Base-by-base conservation (phyloP, 64 coral and sea anemone genomes). In the Stichodactyla mertensii region DNA sequence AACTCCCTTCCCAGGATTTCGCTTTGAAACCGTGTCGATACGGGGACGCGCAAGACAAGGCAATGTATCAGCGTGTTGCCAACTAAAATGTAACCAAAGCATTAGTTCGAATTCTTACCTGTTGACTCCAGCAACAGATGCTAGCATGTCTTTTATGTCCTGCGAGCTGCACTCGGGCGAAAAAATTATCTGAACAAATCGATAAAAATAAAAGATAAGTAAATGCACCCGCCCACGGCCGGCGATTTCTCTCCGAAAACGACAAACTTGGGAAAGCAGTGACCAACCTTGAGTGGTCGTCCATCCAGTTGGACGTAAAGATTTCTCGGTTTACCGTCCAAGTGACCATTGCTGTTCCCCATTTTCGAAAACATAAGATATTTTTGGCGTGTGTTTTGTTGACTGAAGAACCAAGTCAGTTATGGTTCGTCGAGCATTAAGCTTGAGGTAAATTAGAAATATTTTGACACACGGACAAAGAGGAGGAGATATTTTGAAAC, bases 81-180 rank as follows among this genome's bases (percentile, higher is more conserved):
- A 45, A 3, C 36, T 45, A 45, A 45, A 45, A 45, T 45, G 36
- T 45, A 45, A 45, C 36, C 36, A 45, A 45, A 45, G 36, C 36
- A 45, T 45, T 45, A 45, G 36, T 45, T 45, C 36, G 14, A 58
- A 58, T 11, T 15, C 14, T 84, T 89, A 89, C 88, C 82, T 80
- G 14, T 62, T 84, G 1, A 89, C 88, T 9, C 88, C 88, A 28
- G 82, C 81, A 6, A 82, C 81, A 7, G 88, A 84, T 6, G 88
- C 79, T 4, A 89, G 61, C 24, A 89, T 60, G 6, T 89, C 88
- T 51, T 89, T 89, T 18, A 89, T 89, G 52, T 89, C 88, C 9
- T 82, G 80, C n/a, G 82, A 89, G 16, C 53, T 77, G 54, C 88
- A 70, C 18, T 84, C 36, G 54, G 70, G 66, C 28, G 88, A 89